Evolutionary conservation across 2,113 vertebrate species (phyloP).

Genomic region (Cinclus mexicanus): DNA sequence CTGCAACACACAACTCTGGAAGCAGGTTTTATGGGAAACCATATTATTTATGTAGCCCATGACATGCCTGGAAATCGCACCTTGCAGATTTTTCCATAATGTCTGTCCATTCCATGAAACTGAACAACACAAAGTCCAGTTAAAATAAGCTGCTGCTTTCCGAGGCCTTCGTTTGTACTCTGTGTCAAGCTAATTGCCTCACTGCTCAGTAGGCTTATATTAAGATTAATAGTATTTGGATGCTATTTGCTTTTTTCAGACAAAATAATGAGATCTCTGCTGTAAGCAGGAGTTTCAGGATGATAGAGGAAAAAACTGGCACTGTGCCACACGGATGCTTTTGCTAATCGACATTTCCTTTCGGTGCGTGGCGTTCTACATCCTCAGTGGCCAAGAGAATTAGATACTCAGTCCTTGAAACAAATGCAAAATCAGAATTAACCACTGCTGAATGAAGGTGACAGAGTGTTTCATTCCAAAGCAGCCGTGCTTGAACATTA

Average conservation of each 20-base stretch:
- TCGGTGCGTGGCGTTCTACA: background rate
- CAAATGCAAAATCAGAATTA: slow-evolving; percentile 16
- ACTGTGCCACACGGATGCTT: background rate
- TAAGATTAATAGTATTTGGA: slow-evolving; percentile 23
- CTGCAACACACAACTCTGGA: background rate
- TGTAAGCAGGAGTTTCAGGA: slow-evolving; percentile 43
- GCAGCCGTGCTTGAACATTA: background rate
- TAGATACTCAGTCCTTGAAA: background rate
- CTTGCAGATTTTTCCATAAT: background rate
- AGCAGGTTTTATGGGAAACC: background rate
- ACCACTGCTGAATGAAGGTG: background rate
- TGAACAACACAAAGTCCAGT: background rate
- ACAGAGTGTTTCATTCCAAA: background rate
- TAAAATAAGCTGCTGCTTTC: background rate
- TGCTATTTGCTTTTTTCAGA: slow-evolving; percentile 67
- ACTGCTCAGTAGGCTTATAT: background rate
- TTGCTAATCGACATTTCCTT: slow-evolving; percentile 22
- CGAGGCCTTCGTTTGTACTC: background rate
- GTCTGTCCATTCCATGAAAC: background rate
- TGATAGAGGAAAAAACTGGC: slow-evolving; percentile 20
- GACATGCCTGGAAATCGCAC: background rate
- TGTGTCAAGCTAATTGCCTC: background rate
- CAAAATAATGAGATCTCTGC: slow-evolving; percentile 43
- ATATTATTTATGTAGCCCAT: background rate
- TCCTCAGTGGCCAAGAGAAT: background rate